Conservation (phyloP, 2,797 vertebrate genomes). For the Mallotus villosus region DNA sequence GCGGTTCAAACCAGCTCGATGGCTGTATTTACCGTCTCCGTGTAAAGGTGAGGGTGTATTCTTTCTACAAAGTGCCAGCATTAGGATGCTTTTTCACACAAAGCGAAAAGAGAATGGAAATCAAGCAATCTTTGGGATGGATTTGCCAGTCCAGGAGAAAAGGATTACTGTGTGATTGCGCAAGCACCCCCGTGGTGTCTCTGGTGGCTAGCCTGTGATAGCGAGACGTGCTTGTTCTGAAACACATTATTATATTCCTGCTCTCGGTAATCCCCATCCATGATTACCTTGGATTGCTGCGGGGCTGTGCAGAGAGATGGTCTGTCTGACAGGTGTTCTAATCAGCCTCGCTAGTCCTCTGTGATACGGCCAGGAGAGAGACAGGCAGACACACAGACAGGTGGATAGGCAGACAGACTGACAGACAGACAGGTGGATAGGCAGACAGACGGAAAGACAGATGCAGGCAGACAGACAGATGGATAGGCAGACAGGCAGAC, state of each 20-base stretch:
- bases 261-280: constrained; percentile 6
- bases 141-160: constrained; percentile 12
- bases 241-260: constrained; percentile 37
- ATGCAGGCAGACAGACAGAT: neutral
- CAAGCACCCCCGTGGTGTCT: constrained; percentile 36
- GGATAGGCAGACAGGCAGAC: too few species aligned
- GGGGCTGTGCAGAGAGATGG: constrained; percentile 19
- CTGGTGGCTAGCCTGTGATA: constrained; percentile 33
- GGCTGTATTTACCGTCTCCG: neutral
- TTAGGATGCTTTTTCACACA: neutral
- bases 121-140: constrained; percentile 14
- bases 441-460: neutral
- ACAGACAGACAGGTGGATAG: too few species aligned
- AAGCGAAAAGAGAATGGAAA: neutral
- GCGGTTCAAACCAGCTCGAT: neutral
- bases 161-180: constrained; percentile 33
- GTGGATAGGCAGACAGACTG: neutral
- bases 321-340: constrained; percentile 34
- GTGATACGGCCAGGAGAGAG: constrained; percentile 6
- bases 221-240: constrained; percentile 29
- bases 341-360: constrained; percentile 30
- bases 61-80: constrained; percentile 6
- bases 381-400: too few species aligned
- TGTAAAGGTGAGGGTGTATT: neutral
- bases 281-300: constrained; percentile 31